Conservation (phyloP, 2,113 vertebrate species). For the Nipponia nippon region DNA sequence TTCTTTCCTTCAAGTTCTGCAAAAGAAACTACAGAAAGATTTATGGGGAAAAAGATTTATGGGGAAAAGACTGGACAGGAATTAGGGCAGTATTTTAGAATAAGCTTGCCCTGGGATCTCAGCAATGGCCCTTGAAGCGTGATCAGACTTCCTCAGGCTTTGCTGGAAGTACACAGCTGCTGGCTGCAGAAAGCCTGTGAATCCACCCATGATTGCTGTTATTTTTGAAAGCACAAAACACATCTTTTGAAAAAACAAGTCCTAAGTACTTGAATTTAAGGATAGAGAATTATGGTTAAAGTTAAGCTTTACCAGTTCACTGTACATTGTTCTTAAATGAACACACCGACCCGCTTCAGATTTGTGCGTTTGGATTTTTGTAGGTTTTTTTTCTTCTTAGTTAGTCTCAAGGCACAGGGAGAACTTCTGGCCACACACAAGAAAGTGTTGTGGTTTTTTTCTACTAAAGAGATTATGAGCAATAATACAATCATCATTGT, state of each 20-base stretch:
- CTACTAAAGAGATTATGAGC: not conserved
- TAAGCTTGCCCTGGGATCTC: not conserved
- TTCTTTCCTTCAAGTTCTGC: not conserved
- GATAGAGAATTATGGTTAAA: not conserved
- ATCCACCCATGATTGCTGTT: not conserved
- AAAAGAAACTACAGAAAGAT: not conserved
- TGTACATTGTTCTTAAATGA: not conserved
- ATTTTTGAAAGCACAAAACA: not conserved
- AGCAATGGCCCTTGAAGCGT: not conserved
- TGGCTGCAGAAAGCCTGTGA: not conserved
- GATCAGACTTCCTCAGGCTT: not conserved
- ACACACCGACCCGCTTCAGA: not conserved
- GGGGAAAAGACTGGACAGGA: not conserved
- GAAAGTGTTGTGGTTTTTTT: fast-evolving
- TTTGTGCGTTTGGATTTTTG: not conserved
- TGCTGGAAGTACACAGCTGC: not conserved
- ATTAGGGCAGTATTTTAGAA: not conserved
- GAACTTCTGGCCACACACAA: not conserved
- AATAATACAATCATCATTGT: not conserved
- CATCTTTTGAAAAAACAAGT: not conserved
- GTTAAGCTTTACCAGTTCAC: not conserved
- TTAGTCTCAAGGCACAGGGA: not conserved
- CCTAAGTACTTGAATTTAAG: not conserved
- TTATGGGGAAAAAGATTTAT: not conserved
- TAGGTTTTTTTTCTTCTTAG: not conserved